These are phyloP conservation scores for Zootoca vivipara DNA, from an alignment of 2,113 vertebrate genomes.

Conservation along the genomic window DNA sequence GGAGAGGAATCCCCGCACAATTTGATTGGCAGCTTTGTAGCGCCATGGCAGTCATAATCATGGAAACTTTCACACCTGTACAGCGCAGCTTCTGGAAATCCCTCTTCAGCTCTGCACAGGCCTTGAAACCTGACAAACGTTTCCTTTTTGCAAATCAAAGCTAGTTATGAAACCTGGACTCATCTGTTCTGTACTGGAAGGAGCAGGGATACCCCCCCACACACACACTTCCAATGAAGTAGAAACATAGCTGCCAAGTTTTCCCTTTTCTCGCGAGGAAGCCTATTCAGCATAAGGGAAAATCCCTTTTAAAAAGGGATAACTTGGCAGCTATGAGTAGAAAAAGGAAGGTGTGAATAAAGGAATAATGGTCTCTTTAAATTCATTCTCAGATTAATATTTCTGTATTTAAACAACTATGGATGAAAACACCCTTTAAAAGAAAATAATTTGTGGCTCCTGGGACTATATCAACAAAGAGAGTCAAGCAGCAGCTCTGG, in stretches of 20 bases:
- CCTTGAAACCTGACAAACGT: background rate
- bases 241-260: too few species aligned
- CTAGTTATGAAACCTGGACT: background rate
- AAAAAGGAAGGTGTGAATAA: background rate
- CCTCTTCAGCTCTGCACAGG: background rate
- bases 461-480: background rate
- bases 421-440: background rate
- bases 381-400: background rate
- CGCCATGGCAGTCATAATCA: background rate
- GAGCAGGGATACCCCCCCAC: background rate
- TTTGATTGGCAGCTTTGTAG: background rate
- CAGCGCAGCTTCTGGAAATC: background rate
- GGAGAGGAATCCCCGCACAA: background rate
- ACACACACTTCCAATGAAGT: background rate
- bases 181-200: background rate
- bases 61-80: background rate
- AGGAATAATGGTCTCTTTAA: background rate
- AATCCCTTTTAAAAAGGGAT: too few species aligned
- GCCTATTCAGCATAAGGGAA: too few species aligned
- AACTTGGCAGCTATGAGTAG: too few species aligned
- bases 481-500: too few species aligned
- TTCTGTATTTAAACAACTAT: background rate
- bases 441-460: background rate
- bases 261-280: too few species aligned
- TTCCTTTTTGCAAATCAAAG: background rate